Conservation (phyloP, 2,888 invertebrate species). For the Andricus quercusramuli region DNA sequence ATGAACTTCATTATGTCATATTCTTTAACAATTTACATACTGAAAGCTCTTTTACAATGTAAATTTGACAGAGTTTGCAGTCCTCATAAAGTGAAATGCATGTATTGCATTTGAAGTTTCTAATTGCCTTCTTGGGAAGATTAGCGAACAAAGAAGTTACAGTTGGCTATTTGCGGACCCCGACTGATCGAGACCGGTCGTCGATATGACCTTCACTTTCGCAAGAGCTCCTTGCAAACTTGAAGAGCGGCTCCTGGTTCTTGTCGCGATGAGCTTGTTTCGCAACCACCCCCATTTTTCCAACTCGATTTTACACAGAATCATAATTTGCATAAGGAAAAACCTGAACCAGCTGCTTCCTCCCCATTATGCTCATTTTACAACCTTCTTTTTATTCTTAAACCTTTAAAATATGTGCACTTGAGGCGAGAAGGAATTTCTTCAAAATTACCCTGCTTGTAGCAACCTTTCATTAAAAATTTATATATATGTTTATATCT, state of each 20-base stretch:
- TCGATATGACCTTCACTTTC: constrained; percentile 64
- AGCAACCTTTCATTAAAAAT: background rate
- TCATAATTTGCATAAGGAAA: constrained; percentile 19
- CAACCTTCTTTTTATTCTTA: background rate
- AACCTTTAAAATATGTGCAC: background rate
- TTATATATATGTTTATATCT: background rate
- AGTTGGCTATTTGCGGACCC: constrained; percentile 66
- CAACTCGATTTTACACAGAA: constrained; percentile 8
- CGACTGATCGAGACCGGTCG: constrained; percentile 59
- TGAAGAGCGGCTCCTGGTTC: constrained; percentile 62
- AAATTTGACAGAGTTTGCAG: background rate
- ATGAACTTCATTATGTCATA: no score
- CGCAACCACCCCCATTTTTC: constrained; percentile 42
- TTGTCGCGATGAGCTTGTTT: constrained; percentile 53
- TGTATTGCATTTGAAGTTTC: constrained; percentile 43
- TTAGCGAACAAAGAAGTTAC: constrained; percentile 67
- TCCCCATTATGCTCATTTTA: constrained; percentile 12
- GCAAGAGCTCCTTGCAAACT: constrained; percentile 46
- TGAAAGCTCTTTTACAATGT: no score
- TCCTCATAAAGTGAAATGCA: constrained; percentile 34
- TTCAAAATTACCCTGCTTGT: background rate
- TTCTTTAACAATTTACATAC: no score
- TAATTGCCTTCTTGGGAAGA: constrained; percentile 63
- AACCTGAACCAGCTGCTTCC: constrained; percentile 13
- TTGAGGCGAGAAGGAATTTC: background rate